phyloP scores from a whole-genome alignment of 92 coral and sea anemone genomes.

The Heteractis magnifica region DNA sequence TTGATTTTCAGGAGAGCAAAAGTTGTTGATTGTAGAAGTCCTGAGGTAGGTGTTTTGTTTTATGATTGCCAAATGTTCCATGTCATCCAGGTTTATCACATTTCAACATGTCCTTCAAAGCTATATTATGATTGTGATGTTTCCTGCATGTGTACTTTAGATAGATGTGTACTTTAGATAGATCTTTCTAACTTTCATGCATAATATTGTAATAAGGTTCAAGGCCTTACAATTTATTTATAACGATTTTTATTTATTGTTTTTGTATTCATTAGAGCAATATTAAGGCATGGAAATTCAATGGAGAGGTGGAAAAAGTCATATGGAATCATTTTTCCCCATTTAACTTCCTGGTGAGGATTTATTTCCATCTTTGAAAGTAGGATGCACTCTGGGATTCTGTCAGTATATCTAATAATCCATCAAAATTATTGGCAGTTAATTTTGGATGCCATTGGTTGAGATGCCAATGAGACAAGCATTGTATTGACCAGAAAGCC shows the following conservation, averaged over 20 bases:
- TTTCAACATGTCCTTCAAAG: no score
- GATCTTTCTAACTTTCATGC: no score
- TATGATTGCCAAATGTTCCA: no score
- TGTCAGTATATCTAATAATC: background rate
- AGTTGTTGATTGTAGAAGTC: slow-evolving; percentile 94
- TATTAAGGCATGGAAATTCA: slow-evolving; percentile 85
- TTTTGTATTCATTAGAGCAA: slow-evolving; percentile 55
- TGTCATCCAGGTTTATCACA: no score
- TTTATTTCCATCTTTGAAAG: background rate
- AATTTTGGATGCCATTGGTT: no score
- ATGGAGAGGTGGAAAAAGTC: slow-evolving; percentile 87
- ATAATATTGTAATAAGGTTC: no score
- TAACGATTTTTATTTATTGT: background rate
- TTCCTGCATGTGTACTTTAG: background rate
- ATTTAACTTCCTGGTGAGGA: slow-evolving; percentile 79
- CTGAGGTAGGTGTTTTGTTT: slow-evolving; percentile 62
- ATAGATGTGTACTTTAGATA: no score
- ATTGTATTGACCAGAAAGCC: no score
- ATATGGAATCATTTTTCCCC: slow-evolving; percentile 98
- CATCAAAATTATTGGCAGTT: background rate
- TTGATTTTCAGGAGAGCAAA: slow-evolving; percentile 69
- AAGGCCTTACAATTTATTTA: no score
- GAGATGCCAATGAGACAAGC: no score
- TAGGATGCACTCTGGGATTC: background rate
- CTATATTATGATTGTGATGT: no score